Percentiles rank a stretch among this genome's conserved stretches.
Conservation (phyloP, 2,888 invertebrate species). For the Geotrupes spiniger region DNA sequence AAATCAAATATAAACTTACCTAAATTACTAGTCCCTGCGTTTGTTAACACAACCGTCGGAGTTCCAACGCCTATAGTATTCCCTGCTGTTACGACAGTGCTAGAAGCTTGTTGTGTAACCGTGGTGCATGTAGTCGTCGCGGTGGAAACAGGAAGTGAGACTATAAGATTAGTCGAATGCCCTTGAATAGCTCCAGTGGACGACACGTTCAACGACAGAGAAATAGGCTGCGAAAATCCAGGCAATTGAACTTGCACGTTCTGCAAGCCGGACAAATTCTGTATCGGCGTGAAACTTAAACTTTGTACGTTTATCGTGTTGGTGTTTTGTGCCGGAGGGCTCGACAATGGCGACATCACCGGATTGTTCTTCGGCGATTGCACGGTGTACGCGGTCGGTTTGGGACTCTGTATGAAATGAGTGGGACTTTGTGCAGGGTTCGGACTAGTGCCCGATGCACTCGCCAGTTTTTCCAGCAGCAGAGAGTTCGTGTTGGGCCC, state of each 20-base stretch:
- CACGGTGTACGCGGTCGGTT: constrained; percentile 28
- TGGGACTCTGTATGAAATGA: constrained; percentile 42
- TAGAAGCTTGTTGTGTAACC: constrained; percentile 35
- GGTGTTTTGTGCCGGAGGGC: constrained; percentile 50
- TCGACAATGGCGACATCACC: constrained; percentile 59
- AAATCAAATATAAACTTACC: constrained; percentile 39
- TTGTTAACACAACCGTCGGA: constrained; percentile 44
- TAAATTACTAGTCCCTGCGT: constrained; percentile 42
- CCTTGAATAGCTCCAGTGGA: constrained; percentile 59
- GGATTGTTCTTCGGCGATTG: constrained; percentile 38
- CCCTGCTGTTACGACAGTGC: constrained; percentile 32
- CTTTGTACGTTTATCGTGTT: constrained; percentile 60
- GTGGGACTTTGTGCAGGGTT: constrained; percentile 34
- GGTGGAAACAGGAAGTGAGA: constrained; percentile 47
- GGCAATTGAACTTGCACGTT: constrained; percentile 80
- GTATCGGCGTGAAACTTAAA: constrained; percentile 68
- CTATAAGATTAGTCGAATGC: constrained; percentile 44
- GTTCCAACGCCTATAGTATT: constrained; percentile 34
- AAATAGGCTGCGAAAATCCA: constrained; percentile 82
- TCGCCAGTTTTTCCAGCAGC: constrained; percentile 54
- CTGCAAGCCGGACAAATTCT: constrained; percentile 69
- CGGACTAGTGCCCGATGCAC: constrained; percentile 44
- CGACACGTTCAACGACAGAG: constrained; percentile 71
- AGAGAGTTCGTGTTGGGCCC: constrained; percentile 55
- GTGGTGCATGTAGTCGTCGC: constrained; percentile 47